Evolutionary conservation across 2,797 vertebrate genomes (phyloP), one percentile per base, ranked within the genome.

Genomic region (Agapornis canus): DNA sequence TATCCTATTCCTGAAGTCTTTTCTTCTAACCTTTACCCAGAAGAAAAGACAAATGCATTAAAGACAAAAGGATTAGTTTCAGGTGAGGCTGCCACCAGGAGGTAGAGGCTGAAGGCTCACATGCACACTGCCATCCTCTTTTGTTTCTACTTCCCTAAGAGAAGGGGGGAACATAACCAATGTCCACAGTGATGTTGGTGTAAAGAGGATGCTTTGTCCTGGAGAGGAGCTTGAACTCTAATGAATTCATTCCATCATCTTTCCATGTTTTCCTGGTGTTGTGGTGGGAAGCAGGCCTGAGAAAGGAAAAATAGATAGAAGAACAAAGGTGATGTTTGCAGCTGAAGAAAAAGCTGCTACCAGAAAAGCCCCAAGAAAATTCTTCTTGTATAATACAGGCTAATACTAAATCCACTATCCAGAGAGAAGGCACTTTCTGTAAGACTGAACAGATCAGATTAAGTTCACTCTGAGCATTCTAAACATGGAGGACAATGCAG

Each of bases 231-330:
- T 68, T 96, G 92, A 97, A 98, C 32, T 95, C 94, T 35, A 98
- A 47, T 4, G 97, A 97, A 81, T 98, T 98, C 97, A 98, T 98
- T 60, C 98, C 98, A 25, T 98, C 97, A 3, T 96, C 95, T 68
- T 93, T 97, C 98, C 98, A 98, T 11, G 94, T 97, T 73, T 71
- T 93, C 25, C 82, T 89, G 31, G 97, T 97, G 52, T 92, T 85
- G 7, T 85, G 90, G 16, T 47, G 43, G 32, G 92, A 81, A 79
- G 82, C 31, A 71, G 93, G 87, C 85, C 97, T 97, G 85, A 54
- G 72, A 42, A 75, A 89, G 25, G 60, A 71, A 91, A 25, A 79
- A 87, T 7, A 94, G 32, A 59, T 32, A 90, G 26, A 70, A 77
- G 43, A 64, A 69, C 7, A 23, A 47, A 79, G 18, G 31, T 69